Base-by-base conservation (phyloP, 2,113 vertebrate genomes). In the Phylloscopus trochiloides region DNA sequence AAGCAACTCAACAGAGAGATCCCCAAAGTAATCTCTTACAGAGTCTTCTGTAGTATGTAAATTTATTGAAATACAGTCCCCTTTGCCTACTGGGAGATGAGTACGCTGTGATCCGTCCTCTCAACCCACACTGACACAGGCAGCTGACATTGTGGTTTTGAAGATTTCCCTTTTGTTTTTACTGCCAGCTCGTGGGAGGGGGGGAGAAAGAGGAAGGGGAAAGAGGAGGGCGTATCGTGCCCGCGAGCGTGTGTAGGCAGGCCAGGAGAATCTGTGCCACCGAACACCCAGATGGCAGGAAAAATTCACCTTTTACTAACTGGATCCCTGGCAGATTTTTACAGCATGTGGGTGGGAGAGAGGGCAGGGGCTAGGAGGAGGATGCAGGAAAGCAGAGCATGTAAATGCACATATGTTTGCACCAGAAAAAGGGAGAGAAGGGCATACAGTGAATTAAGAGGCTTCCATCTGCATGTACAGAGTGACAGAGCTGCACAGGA, bases 21-120 rank as follows among this genome's bases (percentile, higher is more conserved):
- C 95, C 94, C 97, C 86, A 96, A 96, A 97, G 94, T 85, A 95
- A 88, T 93, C 87, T 66, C 80, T 91, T 90, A 65, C 61, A 59
- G 55, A 61, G 87, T 94, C 90, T 96, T 96, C 94, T 96, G 89
- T 96, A 92, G 95, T 96, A 96, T 97, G 96, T 79, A 97, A 97
- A 97, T 97, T 95, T 97, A 96, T 96, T 95, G 87, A 96, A 97
- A 97, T 96, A 68, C 65, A 90, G 81, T 94, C 90, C 42, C 66
- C 54, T 95, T 94, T 91, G 87, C 93, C 94, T 91, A 86, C 72
- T 96, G 96, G 96, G 96, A 97, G 79, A 97, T 80, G 91, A 91
- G 81, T 40, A 82, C 0, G 15, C 96, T 97, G 86, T 92, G 94
- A 97, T 96, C 94, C 7, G 31, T 97, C 94, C 91, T 96, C 94